Conservation (phyloP, 2,888 invertebrate genomes). For the Ectemnius lituratus region DNA sequence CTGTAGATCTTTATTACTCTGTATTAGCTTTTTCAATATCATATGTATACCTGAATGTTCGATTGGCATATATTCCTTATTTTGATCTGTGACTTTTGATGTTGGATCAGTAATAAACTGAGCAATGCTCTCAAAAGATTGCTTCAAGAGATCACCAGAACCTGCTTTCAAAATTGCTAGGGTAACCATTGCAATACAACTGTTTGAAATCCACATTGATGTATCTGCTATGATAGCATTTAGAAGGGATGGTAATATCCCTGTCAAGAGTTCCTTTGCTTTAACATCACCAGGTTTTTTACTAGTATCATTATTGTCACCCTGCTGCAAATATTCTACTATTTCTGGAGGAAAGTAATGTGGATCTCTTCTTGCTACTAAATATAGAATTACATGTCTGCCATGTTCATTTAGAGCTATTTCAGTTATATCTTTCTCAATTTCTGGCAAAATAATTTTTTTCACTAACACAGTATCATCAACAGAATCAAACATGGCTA, state of each 20-base stretch:
- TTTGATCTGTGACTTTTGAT: conserved; percentile 79
- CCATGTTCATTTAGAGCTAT: conserved; percentile 90
- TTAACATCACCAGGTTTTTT: conserved; percentile 85
- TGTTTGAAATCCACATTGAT: conserved; percentile 84
- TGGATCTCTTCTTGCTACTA: conserved; percentile 89
- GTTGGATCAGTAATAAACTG: conserved; percentile 78
- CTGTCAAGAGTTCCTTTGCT: conserved; percentile 84
- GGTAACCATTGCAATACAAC: conserved; percentile 84
- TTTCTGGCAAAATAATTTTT: conserved; percentile 87
- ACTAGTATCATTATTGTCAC: conserved; percentile 84
- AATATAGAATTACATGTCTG: conserved; percentile 91
- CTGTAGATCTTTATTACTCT: conserved; percentile 80
- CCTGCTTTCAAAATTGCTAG: conserved; percentile 85
- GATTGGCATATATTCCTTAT: conserved; percentile 78
- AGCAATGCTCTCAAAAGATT: conserved; percentile 78
- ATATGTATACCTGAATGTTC: conserved; percentile 89
- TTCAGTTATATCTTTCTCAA: conserved; percentile 83
- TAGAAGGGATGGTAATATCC: conserved; percentile 82
- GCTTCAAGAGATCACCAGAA: conserved; percentile 76
- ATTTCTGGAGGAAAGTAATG: conserved; percentile 91
- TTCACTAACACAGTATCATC: conserved; percentile 95
- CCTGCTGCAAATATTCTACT: conserved; percentile 86
- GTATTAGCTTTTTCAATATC: conserved; percentile 87
- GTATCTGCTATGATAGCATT: conserved; percentile 81
- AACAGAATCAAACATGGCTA: conserved; percentile 91